Evolutionary conservation across 2,113 vertebrate genomes (phyloP), one percentile per base, ranked within the genome.

Genomic region (Danionella cerebrum): DNA sequence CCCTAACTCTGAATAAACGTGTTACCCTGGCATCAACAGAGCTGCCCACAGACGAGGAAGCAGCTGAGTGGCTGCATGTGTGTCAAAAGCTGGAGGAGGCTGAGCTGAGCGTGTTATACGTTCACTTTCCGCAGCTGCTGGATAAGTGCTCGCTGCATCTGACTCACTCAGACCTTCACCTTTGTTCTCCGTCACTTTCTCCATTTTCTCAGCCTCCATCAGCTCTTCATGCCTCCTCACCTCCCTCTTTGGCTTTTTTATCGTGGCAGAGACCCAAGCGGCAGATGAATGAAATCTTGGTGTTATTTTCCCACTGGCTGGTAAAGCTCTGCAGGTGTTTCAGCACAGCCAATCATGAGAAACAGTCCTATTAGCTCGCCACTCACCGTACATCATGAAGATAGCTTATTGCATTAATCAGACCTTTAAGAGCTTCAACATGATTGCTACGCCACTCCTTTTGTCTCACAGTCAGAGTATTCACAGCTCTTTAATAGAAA

Each of bases 101-200:
- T 41, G 25, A n/a, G 68, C 67, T 67, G 64, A 71, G 71, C 74
- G 74, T 55, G 58, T 79, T 72, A 78, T 57, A 60, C 67, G 65
- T 69, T 52, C 76, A 72, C 71, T 78, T 78, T 62, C 66, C 71
- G 50, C 69, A 70, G 74, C 74, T 75, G 71, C 67, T 71, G 63
- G 79, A 74, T 65, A 74, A 71, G 76, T 74, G 70, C 53, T 75
- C 63, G 35, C 47, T 55, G 71, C 69, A 62, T 9, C 54, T 75
- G 74, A 74, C 68, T 76, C 77, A 79, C 47, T 65, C 55, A 29
- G 45, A 60, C 45, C 53, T 59, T 60, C 59, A 63, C 72, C 60
- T 69, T 47, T 72, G 59, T 71, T 73, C 71, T 78, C 74, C 70
- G 63, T 71, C 45, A 53, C 65, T 62, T 65, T 38, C 48, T 33